These are phyloP conservation scores for Polyommatus iphigenia DNA, from an alignment of 2,888 invertebrate species.

Conservation along the genomic window DNA sequence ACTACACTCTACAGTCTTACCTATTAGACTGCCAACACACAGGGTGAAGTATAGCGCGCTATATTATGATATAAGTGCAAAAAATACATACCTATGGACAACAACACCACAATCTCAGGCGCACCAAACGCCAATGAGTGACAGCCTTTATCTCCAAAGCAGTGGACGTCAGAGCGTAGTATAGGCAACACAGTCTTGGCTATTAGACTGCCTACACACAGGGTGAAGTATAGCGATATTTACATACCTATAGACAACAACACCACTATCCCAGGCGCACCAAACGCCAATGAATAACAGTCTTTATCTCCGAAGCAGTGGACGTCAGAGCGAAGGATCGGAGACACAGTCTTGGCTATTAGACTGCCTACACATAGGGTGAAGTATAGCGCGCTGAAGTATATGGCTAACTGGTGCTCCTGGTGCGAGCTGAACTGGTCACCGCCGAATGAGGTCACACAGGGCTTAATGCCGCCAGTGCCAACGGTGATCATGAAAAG, in stretches of 20 bases:
- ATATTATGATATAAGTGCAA: too few relatives aligned
- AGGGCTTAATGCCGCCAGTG: conserved; percentile 91
- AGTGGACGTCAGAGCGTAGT: conserved; percentile 83
- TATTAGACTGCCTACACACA: conserved; percentile 84
- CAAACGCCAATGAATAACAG: conserved; percentile 87
- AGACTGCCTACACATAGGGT: conserved; percentile 83
- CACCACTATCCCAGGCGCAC: conserved; percentile 87
- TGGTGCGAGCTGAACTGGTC: conserved; percentile 86
- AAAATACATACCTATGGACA: conserved; percentile 84
- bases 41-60: conserved; percentile 65
- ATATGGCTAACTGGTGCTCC: conserved; percentile 82
- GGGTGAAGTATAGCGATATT: conserved; percentile 79
- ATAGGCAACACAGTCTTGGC: conserved; percentile 88
- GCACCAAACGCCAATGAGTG: conserved; percentile 88
- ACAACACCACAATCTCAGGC: conserved; percentile 85
- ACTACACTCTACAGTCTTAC: conserved; percentile 86
- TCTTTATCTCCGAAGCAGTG: conserved; percentile 83
- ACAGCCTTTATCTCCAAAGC: conserved; percentile 84
- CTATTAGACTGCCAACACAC: conserved; percentile 84
- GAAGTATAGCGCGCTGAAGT: conserved; percentile 90
- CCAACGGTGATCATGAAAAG: conserved; percentile 86
- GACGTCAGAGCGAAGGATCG: conserved; percentile 84
- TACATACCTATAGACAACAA: conserved; percentile 83
- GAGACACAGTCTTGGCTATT: conserved; percentile 87
- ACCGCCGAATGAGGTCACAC: conserved; percentile 90